phyloP scores from a whole-genome alignment of 2,113 vertebrate genomes.

The Octodon degus region DNA sequence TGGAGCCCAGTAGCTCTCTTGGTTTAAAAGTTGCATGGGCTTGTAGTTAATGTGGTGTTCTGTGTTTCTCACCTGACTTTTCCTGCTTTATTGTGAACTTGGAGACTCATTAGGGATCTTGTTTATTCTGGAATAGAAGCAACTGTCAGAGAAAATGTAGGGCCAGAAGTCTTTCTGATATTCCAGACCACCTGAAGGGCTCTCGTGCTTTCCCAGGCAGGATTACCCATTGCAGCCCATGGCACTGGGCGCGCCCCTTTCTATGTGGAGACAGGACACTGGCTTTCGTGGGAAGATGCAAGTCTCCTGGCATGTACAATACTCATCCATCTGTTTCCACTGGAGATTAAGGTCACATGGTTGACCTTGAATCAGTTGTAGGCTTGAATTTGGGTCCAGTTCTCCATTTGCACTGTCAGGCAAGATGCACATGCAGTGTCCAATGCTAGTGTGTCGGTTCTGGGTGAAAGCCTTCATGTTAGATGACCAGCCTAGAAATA shows the following conservation, averaged over 20 bases:
- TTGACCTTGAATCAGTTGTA: not conserved
- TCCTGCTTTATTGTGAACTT: slow-evolving; percentile 72
- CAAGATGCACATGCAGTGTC: not conserved
- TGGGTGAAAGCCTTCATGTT: slow-evolving; percentile 25
- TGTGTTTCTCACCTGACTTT: slow-evolving; percentile 71
- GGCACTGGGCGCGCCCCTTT: slow-evolving; percentile 67
- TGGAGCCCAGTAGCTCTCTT: not conserved
- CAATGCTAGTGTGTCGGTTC: not conserved
- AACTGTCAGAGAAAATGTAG: slow-evolving; percentile 68
- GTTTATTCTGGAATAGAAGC: slow-evolving; percentile 83
- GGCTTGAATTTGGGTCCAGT: not conserved
- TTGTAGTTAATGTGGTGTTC: not conserved
- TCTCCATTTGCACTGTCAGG: not conserved
- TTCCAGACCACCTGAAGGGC: slow-evolving; percentile 84
- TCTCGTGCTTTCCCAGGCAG: slow-evolving; percentile 84
- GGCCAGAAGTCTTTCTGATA: slow-evolving; percentile 73
- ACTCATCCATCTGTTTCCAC: not conserved
- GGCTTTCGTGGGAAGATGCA: not conserved
- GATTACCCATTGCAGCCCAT: slow-evolving; percentile 85
- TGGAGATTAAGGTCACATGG: accelerated
- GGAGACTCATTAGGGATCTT: slow-evolving; percentile 72
- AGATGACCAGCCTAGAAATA: not conserved
- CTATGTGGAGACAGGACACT: not conserved
- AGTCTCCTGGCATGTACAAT: not conserved
- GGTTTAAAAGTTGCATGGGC: slow-evolving; percentile 1